phyloP scores from a whole-genome alignment of 2,888 invertebrate genomes.

The Nomada hirtipes region DNA sequence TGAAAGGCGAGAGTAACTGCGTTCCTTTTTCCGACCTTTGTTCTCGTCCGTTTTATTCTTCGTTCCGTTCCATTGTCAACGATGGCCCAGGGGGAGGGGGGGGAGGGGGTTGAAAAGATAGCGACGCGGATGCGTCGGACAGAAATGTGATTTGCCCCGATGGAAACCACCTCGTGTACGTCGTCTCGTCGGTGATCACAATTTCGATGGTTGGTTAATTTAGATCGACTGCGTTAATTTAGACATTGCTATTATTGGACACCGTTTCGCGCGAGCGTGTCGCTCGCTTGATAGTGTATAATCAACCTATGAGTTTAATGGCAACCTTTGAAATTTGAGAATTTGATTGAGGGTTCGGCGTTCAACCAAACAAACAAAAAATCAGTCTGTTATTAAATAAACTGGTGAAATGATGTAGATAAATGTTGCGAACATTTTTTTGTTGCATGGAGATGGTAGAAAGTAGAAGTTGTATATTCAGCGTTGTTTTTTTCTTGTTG shows the following conservation, averaged over 20 bases:
- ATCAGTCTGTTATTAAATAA: too few species aligned
- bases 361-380: too few species aligned
- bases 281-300: background rate
- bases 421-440: too few species aligned
- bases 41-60: constrained; percentile 10
- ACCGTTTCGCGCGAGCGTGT: background rate
- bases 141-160: constrained; percentile 70
- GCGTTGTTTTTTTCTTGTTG: too few species aligned
- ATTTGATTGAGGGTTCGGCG: background rate
- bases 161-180: constrained; percentile 55
- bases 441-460: too few species aligned
- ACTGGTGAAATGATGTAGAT: too few species aligned
- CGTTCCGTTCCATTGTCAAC: constrained; percentile 27
- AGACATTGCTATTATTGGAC: constrained; percentile 37
- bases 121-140: constrained; percentile 55
- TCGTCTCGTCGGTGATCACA: constrained; percentile 72
- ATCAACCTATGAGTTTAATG: background rate
- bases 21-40: background rate
- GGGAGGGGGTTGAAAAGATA: constrained; percentile 26
- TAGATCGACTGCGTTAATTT: constrained; percentile 49
- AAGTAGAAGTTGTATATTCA: too few species aligned
- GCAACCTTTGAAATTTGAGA: background rate
- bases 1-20: constrained; percentile 12
- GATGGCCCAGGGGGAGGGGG: background rate
- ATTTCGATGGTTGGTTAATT: constrained; percentile 17